These are phyloP conservation scores for Oryctolagus cuniculus DNA, from an alignment of 2,113 vertebrate species.

Conservation along the genomic window DNA sequence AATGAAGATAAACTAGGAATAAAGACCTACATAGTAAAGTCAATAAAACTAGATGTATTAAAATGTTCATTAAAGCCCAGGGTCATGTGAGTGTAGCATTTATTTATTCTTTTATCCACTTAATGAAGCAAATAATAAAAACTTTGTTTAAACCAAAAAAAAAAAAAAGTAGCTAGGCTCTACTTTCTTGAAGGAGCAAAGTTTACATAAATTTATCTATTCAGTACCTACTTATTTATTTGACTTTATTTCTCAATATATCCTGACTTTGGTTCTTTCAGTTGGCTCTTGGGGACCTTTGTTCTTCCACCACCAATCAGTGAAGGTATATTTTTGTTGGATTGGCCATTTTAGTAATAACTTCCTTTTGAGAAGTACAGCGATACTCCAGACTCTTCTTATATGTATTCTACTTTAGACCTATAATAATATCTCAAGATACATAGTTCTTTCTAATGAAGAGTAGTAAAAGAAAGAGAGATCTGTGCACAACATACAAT, in stretches of 20 bases:
- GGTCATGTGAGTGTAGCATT: background rate
- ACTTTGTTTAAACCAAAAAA: background rate
- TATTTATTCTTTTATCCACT: conserved; percentile 54
- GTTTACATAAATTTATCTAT: too few species aligned
- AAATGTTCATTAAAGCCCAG: conserved; percentile 56
- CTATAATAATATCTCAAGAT: background rate
- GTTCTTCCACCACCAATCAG: background rate
- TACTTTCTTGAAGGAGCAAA: too few species aligned
- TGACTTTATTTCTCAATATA: too few species aligned
- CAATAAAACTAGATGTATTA: conserved; percentile 43
- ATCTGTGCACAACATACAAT: background rate
- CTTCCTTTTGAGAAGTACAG: background rate
- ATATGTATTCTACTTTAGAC: background rate
- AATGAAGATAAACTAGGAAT: conserved; percentile 60
- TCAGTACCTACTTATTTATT: too few species aligned
- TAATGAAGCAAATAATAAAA: conserved; percentile 50
- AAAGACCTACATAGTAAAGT: conserved; percentile 54
- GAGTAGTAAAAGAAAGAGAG: background rate
- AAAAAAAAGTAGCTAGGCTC: too few species aligned
- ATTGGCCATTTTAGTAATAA: background rate
- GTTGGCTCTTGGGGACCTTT: background rate
- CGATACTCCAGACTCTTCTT: background rate
- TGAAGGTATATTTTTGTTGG: background rate
- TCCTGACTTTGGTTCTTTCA: too few species aligned
- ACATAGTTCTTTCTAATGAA: background rate